Percentiles rank a stretch among this genome's conserved stretches.
Conservation (phyloP, 2,888 invertebrate genomes). For the Vanessa cardui region DNA sequence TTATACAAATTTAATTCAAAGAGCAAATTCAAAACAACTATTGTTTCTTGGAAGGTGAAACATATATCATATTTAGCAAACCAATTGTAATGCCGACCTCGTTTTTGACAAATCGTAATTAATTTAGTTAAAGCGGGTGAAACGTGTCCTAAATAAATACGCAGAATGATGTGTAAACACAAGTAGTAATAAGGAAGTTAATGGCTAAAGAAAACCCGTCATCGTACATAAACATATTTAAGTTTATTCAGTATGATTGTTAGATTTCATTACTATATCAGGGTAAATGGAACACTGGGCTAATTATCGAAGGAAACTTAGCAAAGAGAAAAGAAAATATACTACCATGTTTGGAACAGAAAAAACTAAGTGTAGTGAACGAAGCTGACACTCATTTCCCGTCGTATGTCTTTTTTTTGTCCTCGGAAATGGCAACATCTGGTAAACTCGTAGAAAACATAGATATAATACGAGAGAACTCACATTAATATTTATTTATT, state of each 20-base stretch:
- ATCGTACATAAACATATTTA: slow-evolving; percentile 18
- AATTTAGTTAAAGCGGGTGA: slow-evolving; percentile 52
- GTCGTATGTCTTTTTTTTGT: slow-evolving; percentile 71
- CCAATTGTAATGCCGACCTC: slow-evolving; percentile 47
- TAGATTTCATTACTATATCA: slow-evolving; percentile 20
- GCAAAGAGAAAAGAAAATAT: slow-evolving; percentile 42
- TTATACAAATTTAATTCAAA: neutral
- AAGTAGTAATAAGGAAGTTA: slow-evolving; percentile 42
- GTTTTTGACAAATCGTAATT: slow-evolving; percentile 56
- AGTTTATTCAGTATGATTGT: slow-evolving; percentile 28
- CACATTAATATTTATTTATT: slow-evolving; percentile 28
- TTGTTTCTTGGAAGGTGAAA: slow-evolving; percentile 12
- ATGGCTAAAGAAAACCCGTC: slow-evolving; percentile 37
- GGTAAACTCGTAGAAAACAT: slow-evolving; percentile 56
- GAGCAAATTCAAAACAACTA: slow-evolving; percentile 1
- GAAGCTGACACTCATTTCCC: slow-evolving; percentile 72
- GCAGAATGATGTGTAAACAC: slow-evolving; percentile 50
- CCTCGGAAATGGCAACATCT: slow-evolving; percentile 75
- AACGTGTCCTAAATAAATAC: slow-evolving; percentile 63
- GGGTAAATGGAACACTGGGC: slow-evolving; percentile 36
- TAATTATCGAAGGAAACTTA: slow-evolving; percentile 39
- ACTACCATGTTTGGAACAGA: slow-evolving; percentile 46
- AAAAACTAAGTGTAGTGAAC: slow-evolving; percentile 68
- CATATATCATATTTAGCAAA: slow-evolving; percentile 29
- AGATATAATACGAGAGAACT: slow-evolving; percentile 22